Percentiles rank a stretch among this genome's conserved stretches.
Conservation (phyloP, 2,113 vertebrate species). For the Eubucco bourcierii region DNA sequence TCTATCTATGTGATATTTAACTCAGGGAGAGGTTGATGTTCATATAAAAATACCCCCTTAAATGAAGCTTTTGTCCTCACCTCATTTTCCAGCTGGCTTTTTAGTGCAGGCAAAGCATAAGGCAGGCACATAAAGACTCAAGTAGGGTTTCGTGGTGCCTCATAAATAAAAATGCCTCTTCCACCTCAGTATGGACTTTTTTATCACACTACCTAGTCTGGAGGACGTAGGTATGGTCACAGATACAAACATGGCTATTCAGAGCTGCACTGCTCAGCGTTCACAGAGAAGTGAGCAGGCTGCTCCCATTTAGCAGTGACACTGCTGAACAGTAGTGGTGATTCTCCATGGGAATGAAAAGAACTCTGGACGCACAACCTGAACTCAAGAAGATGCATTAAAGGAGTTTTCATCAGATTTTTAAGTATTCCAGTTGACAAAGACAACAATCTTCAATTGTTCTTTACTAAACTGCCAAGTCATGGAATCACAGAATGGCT, state of each 20-base stretch:
- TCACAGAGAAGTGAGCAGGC: background rate
- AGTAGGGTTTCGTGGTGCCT: background rate
- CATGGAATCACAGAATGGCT: no score
- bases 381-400: background rate
- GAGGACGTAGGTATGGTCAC: background rate
- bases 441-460: background rate
- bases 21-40: background rate
- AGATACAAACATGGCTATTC: background rate
- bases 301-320: background rate
- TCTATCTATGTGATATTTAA: background rate
- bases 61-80: background rate
- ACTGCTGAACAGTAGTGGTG: background rate
- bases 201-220: background rate
- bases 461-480: background rate
- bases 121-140: background rate
- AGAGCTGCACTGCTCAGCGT: background rate
- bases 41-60: background rate
- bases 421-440: background rate
- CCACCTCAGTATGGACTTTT: background rate
- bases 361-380: background rate
- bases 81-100: background rate
- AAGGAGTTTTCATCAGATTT: background rate
- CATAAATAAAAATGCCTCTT: rapidly evolving
- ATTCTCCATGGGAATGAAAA: background rate
- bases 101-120: background rate